phyloP scores from a whole-genome alignment of 1,140 invertebrate genomes.

The Steinernema khuongi region DNA sequence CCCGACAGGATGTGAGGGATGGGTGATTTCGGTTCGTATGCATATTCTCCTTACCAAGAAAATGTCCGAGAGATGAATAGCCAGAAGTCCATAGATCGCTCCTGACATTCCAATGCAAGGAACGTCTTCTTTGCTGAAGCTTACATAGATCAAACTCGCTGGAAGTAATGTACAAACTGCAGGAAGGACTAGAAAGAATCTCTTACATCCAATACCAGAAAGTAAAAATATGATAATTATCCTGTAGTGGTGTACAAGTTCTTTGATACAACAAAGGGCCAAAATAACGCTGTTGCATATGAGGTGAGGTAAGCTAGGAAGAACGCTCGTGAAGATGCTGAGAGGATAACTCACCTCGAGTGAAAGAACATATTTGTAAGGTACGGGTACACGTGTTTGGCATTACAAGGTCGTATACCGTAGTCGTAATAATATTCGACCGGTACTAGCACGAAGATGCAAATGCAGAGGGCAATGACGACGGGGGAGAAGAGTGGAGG shows the following conservation, averaged over 20 bases:
- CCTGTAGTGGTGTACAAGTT: neutral
- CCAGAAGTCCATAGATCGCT: neutral
- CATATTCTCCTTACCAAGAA: neutral
- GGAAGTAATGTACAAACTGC: neutral
- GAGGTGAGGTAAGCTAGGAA: neutral
- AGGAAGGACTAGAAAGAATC: neutral
- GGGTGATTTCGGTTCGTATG: too few species aligned
- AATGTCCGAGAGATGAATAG: neutral
- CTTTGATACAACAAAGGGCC: neutral
- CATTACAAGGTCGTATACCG: neutral
- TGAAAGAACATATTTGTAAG: neutral
- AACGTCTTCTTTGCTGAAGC: neutral
- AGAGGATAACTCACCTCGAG: neutral
- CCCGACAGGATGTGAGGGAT: too few species aligned
- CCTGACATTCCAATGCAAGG: neutral
- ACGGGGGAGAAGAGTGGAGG: neutral
- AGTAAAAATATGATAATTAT: constrained; percentile 4
- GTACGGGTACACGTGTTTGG: neutral
- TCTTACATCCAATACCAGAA: constrained; percentile 4
- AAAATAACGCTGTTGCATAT: neutral
- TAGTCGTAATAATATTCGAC: neutral
- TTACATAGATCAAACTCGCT: neutral
- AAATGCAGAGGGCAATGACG: neutral
- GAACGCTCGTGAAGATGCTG: neutral
- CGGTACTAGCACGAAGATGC: neutral